Evolutionary conservation across 2,113 vertebrate species (phyloP).

Genomic region (Melanerpes formicivorus): DNA sequence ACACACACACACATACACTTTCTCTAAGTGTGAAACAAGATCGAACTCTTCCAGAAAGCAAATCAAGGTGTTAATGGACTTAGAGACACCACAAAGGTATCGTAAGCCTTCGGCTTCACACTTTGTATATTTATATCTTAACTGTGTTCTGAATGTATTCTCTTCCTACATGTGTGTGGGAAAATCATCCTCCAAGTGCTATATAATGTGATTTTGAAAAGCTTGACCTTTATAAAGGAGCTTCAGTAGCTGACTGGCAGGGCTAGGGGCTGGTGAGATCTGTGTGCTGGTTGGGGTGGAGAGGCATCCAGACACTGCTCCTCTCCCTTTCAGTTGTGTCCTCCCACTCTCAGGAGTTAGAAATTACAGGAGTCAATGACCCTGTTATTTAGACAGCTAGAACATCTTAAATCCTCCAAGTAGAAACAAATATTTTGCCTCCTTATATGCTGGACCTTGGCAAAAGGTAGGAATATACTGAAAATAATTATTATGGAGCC

Average conservation of each 20-base stretch:
- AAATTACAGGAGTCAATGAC: neutral
- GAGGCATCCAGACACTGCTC: neutral
- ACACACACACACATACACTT: neutral
- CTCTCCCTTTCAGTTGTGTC: neutral
- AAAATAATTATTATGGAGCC: accelerated
- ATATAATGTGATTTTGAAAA: accelerated
- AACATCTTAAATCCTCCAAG: neutral
- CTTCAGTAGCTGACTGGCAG: neutral
- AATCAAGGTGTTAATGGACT: neutral
- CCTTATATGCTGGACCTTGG: neutral
- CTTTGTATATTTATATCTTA: neutral
- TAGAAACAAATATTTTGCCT: neutral
- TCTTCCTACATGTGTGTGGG: neutral
- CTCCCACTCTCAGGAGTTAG: neutral
- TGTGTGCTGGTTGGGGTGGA: neutral
- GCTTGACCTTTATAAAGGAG: neutral
- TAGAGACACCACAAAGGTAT: neutral
- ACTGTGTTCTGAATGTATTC: neutral
- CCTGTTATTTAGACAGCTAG: neutral
- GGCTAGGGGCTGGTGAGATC: neutral
- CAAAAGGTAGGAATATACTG: neutral
- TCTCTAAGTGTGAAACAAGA: neutral
- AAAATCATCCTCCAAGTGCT: neutral
- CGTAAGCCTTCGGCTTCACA: neutral
- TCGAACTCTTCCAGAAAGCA: neutral